Evolutionary conservation across 2,113 vertebrate species (phyloP), one percentile per base, ranked within the genome.

Genomic region (Shinisaurus crocodilurus): DNA sequence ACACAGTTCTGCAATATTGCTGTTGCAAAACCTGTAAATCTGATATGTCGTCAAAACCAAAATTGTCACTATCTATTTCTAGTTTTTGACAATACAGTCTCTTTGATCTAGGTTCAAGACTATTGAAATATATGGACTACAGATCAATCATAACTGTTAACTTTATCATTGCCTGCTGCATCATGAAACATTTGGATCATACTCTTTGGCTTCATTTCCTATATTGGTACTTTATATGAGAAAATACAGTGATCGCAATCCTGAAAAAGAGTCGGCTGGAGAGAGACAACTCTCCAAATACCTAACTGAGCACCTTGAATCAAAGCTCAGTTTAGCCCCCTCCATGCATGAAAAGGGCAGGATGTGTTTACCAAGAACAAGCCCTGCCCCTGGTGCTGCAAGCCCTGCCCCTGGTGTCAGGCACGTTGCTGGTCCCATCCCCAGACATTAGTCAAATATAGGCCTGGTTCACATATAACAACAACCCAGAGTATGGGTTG

Each of bases 251-350:
- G 32, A 20, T 4, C 32, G 20, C 29, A 70, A 27, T 34, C 16
- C 43, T 48, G 40, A 18, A 45, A 27, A 67, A 34, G 43, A 16
- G 63, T 82, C 9, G 8, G 2, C 18, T 9, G 67, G 13, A 25
- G 63, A 85, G 8, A 48, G 7, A 67, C 5, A 67, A 32, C 6
- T 32, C 37, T 84, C 40, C 18, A 40, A 29, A 83, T n/a, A 65
- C n/a, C 50, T 60, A n/a, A n/a, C n/a, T n/a, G n/a, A n/a, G n/a
- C n/a, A n/a, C n/a, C 74, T 65, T 85, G 90, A 92, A 92, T 90
- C 93, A 90, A 88, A 80, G 54, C 6, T 70, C 43, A 80, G 18
- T 29, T 82, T 54, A 89, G 29, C 45, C 29, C 13, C 48, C 29
- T 81, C 57, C 13, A n/a, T 29, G 32, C 32, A 45, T 70, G 43